Percentiles rank a stretch among this genome's conserved stretches.
Evolutionary conservation across 2,113 vertebrate genomes (phyloP).

Genomic region (Misgurnus mizolepis): DNA sequence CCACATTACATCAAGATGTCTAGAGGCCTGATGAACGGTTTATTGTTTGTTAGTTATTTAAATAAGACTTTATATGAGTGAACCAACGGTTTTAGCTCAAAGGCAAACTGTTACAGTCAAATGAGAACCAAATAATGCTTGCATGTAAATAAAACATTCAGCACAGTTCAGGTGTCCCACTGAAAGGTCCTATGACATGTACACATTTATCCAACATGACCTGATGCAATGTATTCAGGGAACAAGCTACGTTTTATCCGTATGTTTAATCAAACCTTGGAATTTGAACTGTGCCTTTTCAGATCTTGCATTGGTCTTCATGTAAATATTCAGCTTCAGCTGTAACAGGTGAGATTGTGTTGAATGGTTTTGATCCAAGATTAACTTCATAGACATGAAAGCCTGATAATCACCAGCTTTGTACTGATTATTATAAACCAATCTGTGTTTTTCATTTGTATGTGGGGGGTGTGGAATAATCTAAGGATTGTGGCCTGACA

Average conservation of each 20-base stretch:
- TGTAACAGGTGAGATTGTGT: constrained; percentile 8
- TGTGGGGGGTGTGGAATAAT: constrained; percentile 30
- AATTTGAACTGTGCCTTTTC: neutral
- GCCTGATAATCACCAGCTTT: constrained; percentile 68
- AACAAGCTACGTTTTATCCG: neutral
- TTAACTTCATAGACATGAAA: constrained; percentile 69
- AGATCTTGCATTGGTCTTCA: neutral
- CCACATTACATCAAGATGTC: neutral
- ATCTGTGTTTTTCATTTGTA: constrained; percentile 53
- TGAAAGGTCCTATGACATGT: too few relatives aligned
- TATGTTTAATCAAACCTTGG: too few relatives aligned
- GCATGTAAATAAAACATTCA: neutral
- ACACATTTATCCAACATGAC: too few relatives aligned
- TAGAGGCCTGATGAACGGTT: constrained; percentile 5
- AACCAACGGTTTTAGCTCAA: constrained; percentile 13
- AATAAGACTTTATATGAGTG: neutral
- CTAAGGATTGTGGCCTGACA: constrained; percentile 16
- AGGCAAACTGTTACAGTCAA: neutral
- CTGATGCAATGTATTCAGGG: too few relatives aligned
- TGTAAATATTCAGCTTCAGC: constrained; percentile 1
- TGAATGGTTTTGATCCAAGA: constrained; percentile 69
- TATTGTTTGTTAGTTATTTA: neutral
- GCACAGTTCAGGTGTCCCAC: too few relatives aligned
- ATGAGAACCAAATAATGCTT: neutral
- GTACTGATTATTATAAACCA: constrained; percentile 67